These are phyloP conservation scores for Campoplex capitator DNA, from an alignment of 2,888 invertebrate genomes.

Conservation along the genomic window DNA sequence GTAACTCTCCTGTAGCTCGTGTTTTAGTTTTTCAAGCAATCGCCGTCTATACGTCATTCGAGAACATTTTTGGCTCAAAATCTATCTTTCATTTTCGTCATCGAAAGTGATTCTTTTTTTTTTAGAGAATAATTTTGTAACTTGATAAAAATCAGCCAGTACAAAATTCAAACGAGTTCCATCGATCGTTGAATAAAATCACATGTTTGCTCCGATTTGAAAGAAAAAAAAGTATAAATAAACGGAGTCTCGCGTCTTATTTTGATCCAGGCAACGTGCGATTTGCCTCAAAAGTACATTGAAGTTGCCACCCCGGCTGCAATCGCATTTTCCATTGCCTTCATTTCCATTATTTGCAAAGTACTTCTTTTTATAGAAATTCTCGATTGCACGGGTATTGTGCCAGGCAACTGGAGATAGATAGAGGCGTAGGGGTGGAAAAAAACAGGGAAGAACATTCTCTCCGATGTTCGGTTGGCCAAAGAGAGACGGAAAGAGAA, in stretches of 20 bases:
- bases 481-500: slow-evolving; percentile 10
- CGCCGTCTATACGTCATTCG: neutral
- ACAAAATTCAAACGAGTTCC: neutral
- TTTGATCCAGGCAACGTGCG: slow-evolving; percentile 32
- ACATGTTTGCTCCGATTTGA: neutral
- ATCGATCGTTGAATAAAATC: neutral
- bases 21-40: slow-evolving; percentile 10
- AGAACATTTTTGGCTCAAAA: neutral
- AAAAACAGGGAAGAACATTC: slow-evolving; percentile 5
- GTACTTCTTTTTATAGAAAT: slow-evolving; percentile 52
- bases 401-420: slow-evolving; percentile 31
- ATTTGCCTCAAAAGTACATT: slow-evolving; percentile 31
- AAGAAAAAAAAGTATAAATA: neutral
- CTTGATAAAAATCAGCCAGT: neutral
- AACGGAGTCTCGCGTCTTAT: slow-evolving; percentile 21
- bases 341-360: slow-evolving; percentile 47
- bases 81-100: neutral
- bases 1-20: slow-evolving; percentile 15
- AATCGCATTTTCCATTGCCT: slow-evolving; percentile 20
- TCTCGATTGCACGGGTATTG: slow-evolving; percentile 43
- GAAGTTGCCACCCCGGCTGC: slow-evolving; percentile 14
- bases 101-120: no score
- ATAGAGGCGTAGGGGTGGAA: slow-evolving; percentile 9
- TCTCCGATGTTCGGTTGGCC: neutral
- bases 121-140: neutral